Percentiles rank a stretch among this genome's conserved stretches.
Evolutionary conservation across 1,140 invertebrate species (phyloP).

Genomic region (Ostrea edulis): DNA sequence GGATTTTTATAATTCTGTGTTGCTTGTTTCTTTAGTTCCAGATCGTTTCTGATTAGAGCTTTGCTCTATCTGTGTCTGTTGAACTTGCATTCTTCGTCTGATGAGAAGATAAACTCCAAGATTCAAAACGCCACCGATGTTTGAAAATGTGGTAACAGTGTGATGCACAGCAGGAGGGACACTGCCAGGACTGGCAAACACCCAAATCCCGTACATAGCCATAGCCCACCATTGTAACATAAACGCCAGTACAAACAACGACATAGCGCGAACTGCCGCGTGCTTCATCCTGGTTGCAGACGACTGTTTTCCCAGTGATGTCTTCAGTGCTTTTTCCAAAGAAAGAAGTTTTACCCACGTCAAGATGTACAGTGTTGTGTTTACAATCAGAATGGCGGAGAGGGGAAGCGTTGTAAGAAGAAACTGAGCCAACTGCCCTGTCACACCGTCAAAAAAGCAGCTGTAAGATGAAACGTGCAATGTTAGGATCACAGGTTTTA

Average conservation of each 20-base stretch:
- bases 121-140: slow-evolving; percentile 51
- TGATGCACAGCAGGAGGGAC: slow-evolving; percentile 47
- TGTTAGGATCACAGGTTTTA: not conserved
- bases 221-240: slow-evolving; percentile 54
- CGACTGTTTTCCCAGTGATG: slow-evolving; percentile 46
- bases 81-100: slow-evolving; percentile 32
- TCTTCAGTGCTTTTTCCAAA: slow-evolving; percentile 36
- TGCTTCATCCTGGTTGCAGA: slow-evolving; percentile 40
- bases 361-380: slow-evolving; percentile 46
- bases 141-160: slow-evolving; percentile 55
- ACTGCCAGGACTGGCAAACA: not conserved
- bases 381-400: slow-evolving; percentile 40
- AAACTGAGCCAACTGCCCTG: slow-evolving; percentile 41
- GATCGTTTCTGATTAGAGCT: not conserved
- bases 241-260: slow-evolving; percentile 47
- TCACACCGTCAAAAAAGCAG: slow-evolving; percentile 56
- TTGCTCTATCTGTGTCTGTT: not conserved
- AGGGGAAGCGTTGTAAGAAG: slow-evolving; percentile 54
- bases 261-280: slow-evolving; percentile 48
- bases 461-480: slow-evolving; percentile 1
- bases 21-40: not conserved
- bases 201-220: slow-evolving; percentile 47
- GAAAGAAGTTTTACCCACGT: slow-evolving; percentile 47
- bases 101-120: slow-evolving; percentile 46
- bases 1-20: not conserved